Percentiles rank a stretch among this genome's conserved stretches.
Conservation (phyloP, 2,888 invertebrate species). For the Linnaemya vulpina region DNA sequence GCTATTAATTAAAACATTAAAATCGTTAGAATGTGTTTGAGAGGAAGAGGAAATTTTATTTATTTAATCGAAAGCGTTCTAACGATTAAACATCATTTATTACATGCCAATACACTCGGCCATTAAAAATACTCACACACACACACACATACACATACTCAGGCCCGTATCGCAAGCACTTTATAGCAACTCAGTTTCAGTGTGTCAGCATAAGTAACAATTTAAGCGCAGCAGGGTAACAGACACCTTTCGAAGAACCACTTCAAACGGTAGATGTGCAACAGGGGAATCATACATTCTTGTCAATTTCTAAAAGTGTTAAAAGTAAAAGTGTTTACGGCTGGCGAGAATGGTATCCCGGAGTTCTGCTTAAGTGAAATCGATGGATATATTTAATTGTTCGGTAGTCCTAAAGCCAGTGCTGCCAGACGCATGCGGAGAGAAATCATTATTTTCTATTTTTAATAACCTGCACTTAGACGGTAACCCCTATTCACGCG, state of each 20-base stretch:
- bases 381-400: background rate
- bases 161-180: background rate
- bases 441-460: too few relatives aligned
- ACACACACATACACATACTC: background rate
- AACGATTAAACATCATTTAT: conserved; percentile 50
- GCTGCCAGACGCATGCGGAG: too few relatives aligned
- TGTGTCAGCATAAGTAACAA: background rate
- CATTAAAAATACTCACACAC: conserved; percentile 2
- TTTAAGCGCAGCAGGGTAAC: conserved; percentile 1
- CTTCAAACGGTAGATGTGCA: background rate
- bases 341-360: background rate
- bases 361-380: background rate
- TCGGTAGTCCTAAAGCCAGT: background rate
- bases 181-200: background rate
- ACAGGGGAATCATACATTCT: background rate
- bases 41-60: background rate
- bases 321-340: background rate
- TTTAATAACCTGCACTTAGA: background rate
- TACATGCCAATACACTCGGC: conserved; percentile 38
- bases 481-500: too few relatives aligned
- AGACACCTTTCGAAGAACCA: background rate
- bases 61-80: conserved; percentile 50
- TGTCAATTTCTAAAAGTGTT: background rate
- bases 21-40: conserved; percentile 49
- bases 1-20: conserved; percentile 27